phyloP scores from a whole-genome alignment of 2,888 invertebrate species.

The Malthinus flaveolus region DNA sequence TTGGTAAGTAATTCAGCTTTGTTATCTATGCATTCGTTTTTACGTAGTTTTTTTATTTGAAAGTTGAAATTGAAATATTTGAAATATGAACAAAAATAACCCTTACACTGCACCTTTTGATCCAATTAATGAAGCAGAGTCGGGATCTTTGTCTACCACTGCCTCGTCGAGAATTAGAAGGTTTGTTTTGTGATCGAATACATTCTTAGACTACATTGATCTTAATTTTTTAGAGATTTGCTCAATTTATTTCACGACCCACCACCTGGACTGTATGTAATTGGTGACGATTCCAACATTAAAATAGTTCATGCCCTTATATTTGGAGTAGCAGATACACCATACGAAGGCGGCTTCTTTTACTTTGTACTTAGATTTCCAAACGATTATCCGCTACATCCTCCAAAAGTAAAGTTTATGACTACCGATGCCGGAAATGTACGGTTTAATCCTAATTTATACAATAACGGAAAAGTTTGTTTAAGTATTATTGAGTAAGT shows the following conservation, averaged over 20 bases:
- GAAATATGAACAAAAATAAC: too few relatives aligned
- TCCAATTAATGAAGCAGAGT: conserved; percentile 26
- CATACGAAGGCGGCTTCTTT: conserved; percentile 62
- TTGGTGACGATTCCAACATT: conserved; percentile 59
- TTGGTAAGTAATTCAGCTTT: too few relatives aligned
- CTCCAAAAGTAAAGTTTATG: conserved; percentile 62
- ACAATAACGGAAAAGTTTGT: conserved; percentile 64
- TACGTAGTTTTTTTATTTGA: too few relatives aligned
- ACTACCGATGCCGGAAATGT: conserved; percentile 63
- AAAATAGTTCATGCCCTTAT: conserved; percentile 61
- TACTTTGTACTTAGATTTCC: conserved; percentile 60
- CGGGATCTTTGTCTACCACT: conserved; percentile 23
- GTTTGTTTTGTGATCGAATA: conserved; percentile 3
- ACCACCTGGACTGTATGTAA: conserved; percentile 60
- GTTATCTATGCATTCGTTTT: too few relatives aligned
- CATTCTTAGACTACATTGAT: not conserved
- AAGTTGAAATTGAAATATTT: too few relatives aligned
- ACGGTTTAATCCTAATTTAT: conserved; percentile 66
- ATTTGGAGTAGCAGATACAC: conserved; percentile 63
- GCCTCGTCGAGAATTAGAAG: conserved; percentile 33
- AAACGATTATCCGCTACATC: conserved; percentile 60
- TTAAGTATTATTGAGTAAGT: conserved; percentile 60
- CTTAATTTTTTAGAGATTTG: conserved; percentile 53
- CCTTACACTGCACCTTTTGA: conserved; percentile 8
- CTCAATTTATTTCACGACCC: conserved; percentile 61